Evolutionary conservation across 2,888 invertebrate species (phyloP), one percentile per base, ranked within the genome.

Genomic region (Papilio demoleus): DNA sequence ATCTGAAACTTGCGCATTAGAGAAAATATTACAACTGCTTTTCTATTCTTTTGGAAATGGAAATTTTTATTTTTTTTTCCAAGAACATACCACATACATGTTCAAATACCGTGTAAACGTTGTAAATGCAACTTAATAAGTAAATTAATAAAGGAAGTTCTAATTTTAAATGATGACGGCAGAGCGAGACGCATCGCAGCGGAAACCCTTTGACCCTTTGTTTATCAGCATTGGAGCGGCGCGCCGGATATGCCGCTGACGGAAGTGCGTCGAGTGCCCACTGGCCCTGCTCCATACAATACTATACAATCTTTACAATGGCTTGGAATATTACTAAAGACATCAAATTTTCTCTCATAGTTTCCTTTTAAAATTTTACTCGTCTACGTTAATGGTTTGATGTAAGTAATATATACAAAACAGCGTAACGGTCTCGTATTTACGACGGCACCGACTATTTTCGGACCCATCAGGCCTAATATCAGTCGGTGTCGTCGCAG

Each of bases 171-270:
- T 34, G 53, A 69, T 69, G 65, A 61, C 69, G 24, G 68, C 69
- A 70, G 75, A 76, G 73, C 76, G 77, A 76, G 72, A 74, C 77
- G 73, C 70, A 70, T 45, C 65, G 70, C 76, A 79, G 77, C 89
- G 90, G 91, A 90, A 90, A 87, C 82, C 85, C 79, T 88, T 87
- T 90, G 90, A 90, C 90, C 90, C 88, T 89, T 91, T 91, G 90
- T 91, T 90, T 90, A 86, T 85, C 81, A 79, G 76, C 84, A 78
- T 75, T 75, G 79, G 75, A 84, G 84, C 87, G 82, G 76, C 80
- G 81, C 81, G 75, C 74, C 81, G 88, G 88, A 90, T 87, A 84
- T 84, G 81, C 77, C 76, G 79, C 84, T 81, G 85, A 84, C 88
- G 89, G 90, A 90, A 90, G 84, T 84, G 82, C 82, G 84, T 83